phyloP scores from a whole-genome alignment of 2,113 vertebrate genomes.

The Melanerpes aurifrons region DNA sequence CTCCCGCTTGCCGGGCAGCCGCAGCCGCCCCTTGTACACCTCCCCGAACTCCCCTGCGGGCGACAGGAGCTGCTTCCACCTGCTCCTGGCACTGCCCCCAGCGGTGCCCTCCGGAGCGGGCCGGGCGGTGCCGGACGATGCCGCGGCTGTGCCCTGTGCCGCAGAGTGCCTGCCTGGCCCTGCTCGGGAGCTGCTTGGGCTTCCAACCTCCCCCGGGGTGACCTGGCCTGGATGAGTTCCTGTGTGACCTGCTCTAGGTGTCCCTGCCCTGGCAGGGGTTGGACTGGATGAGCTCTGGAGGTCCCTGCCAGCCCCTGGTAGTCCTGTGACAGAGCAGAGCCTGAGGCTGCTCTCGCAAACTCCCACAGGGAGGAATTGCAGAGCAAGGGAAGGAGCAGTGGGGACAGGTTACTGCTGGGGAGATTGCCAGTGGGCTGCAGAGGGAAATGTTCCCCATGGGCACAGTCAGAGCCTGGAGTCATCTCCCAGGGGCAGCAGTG shows the following conservation, averaged over 20 bases:
- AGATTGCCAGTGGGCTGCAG: too few species aligned
- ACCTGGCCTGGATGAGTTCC: too few species aligned
- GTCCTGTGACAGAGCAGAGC: background rate
- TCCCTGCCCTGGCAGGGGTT: too few species aligned
- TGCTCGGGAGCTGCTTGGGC: background rate
- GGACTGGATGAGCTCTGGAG: too few species aligned
- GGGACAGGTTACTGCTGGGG: too few species aligned
- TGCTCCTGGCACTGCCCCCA: background rate
- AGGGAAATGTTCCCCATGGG: too few species aligned
- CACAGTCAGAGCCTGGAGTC: too few species aligned
- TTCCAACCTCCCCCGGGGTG: background rate
- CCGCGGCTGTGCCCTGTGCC: rapidly evolving
- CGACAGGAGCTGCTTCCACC: background rate
- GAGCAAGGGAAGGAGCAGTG: background rate
- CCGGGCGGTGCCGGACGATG: background rate
- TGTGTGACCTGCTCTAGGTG: too few species aligned
- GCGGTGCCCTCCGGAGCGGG: background rate
- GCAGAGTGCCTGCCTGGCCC: background rate
- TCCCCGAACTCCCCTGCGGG: conserved; percentile 95
- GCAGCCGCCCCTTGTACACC: conserved; percentile 96
- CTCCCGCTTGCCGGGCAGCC: conserved; percentile 94
- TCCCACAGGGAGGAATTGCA: background rate
- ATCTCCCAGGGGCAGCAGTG: too few species aligned
- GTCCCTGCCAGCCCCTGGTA: too few species aligned
- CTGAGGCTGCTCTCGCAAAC: background rate